Evolutionary conservation across 2,888 invertebrate genomes (phyloP), one percentile per base, ranked within the genome.

Genomic region (Nomada fabriciana): DNA sequence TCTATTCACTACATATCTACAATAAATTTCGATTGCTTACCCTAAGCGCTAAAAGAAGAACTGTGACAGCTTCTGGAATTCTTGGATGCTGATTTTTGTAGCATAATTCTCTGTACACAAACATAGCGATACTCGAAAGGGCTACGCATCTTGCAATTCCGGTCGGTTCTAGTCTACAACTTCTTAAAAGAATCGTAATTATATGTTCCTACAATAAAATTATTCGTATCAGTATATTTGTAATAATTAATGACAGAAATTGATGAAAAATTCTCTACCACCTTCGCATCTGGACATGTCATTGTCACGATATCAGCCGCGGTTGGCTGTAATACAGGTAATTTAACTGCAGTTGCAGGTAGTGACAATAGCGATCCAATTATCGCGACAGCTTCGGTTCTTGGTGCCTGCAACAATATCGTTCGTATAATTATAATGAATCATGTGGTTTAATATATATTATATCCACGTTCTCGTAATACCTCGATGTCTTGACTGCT

Each of bases 341-440:
- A 95, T 89, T 95, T 95, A 91, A 95, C 95, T 79, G 96, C 95
- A 13, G 95, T 95, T 87, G 97, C 96, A 0, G 98, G 98, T 86
- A 98, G 95, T 86, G 98, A 97, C 59, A 99, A 94, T 73, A 99
- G 94, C 0, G 98, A 97, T 0, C 98, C 98, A 50, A 99, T 94
- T 82, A 99, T 96, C 0, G 98, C 97, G 36, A 98, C 96, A 0
- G 98, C 98, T 91, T 99, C 99, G 13, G 97, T 97, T 79, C 98
- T 95, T 0, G 99, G 99, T 80, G 97, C 96, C 96, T 96, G 94
- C 3, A 86, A 91, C 86, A 13, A 50, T 55, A n/a, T 42, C 13
- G 29, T 67, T 80, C 18, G 11, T 36, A 50, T 20, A 11, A 25
- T 18, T 15, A 25, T 29, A 36, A 67, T 64, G 4, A 18, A 11